Conservation (phyloP, 92 coral and sea anemone genomes). For the Palythoa grandis region DNA sequence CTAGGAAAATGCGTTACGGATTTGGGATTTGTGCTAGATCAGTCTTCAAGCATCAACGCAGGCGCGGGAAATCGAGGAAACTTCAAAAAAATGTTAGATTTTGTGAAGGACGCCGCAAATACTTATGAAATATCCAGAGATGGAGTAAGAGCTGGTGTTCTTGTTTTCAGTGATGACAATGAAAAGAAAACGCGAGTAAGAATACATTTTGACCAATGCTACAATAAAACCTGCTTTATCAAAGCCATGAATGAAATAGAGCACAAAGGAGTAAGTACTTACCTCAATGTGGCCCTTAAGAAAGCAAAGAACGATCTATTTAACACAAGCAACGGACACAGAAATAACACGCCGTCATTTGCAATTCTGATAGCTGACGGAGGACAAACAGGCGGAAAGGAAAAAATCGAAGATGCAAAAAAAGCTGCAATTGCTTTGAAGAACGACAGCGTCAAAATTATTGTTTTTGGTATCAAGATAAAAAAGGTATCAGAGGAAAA, state of each 20-base stretch:
- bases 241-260: neutral
- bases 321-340: neutral
- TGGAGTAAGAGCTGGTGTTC: neutral
- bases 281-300: neutral
- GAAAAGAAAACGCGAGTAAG: neutral
- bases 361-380: neutral
- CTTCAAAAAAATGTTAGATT: neutral
- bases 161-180: neutral
- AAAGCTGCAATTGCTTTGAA: neutral
- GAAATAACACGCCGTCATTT: neutral
- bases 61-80: too few species aligned
- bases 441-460: neutral
- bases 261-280: neutral
- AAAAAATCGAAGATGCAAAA: neutral
- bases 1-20: neutral
- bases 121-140: neutral
- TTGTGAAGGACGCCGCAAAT: constrained; percentile 4
- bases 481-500: too few species aligned
- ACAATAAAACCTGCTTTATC: neutral
- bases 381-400: neutral
- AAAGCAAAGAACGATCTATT: neutral
- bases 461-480: neutral
- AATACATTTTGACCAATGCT: neutral
- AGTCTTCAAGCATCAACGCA: constrained; percentile 17
- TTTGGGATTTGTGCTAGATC: constrained; percentile 15